Conservation (phyloP, 2,888 invertebrate genomes). For the Colostygia pectinataria region DNA sequence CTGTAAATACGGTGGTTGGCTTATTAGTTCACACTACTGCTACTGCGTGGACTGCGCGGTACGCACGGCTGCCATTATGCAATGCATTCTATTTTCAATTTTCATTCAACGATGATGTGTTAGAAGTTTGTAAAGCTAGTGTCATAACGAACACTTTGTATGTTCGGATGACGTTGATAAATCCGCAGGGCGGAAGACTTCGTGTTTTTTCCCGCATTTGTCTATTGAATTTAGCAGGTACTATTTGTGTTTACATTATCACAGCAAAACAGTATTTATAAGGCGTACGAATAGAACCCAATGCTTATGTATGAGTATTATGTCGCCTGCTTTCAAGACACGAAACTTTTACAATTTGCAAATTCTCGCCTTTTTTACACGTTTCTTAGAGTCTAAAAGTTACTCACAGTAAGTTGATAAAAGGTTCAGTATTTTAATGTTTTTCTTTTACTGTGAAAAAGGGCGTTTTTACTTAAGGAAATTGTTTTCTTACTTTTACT, state of each 20-base stretch:
- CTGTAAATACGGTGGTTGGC: no score
- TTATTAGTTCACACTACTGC: no score
- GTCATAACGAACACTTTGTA: no score
- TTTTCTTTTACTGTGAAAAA: background rate
- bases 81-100: no score
- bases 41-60: no score
- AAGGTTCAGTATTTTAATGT: slow-evolving; percentile 7
- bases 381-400: slow-evolving; percentile 16
- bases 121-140: no score
- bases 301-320: slow-evolving; percentile 33
- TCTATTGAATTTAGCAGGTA: no score
- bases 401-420: slow-evolving; percentile 12
- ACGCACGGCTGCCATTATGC: no score
- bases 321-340: slow-evolving; percentile 29
- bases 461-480: background rate
- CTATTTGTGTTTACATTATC: slow-evolving; percentile 1
- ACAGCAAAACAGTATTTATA: slow-evolving; percentile 28
- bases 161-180: no score
- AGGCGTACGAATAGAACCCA: slow-evolving; percentile 29
- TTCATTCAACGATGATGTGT: no score
- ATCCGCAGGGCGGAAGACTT: no score
- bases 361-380: slow-evolving; percentile 26
- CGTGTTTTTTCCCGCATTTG: no score
- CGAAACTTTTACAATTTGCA: slow-evolving; percentile 31
- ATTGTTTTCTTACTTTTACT: background rate